phyloP scores from a whole-genome alignment of 2,113 vertebrate species.

The Columba janthina region DNA sequence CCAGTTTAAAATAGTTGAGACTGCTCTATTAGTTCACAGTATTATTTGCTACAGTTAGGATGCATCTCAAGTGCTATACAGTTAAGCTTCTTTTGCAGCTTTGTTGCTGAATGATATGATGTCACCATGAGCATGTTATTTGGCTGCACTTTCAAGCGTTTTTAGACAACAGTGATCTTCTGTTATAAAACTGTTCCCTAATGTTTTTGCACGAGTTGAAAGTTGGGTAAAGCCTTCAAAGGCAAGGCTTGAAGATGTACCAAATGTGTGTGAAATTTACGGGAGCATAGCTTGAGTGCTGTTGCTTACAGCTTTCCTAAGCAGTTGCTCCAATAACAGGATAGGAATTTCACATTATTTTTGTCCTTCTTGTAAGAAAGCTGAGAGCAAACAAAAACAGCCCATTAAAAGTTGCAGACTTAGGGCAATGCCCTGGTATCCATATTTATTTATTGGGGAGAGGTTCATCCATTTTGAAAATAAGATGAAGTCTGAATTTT shows the following conservation, averaged over 20 bases:
- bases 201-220: neutral
- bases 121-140: neutral
- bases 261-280: neutral
- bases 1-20: neutral
- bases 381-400: neutral
- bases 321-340: rapidly evolving
- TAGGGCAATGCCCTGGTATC: neutral
- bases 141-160: neutral
- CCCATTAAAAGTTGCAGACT: neutral
- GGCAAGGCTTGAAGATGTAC: neutral
- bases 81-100: neutral
- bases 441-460: neutral
- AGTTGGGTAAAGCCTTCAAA: neutral
- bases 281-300: neutral
- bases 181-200: neutral
- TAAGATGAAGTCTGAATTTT: neutral
- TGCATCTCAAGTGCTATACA: neutral
- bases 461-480: neutral
- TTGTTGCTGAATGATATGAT: neutral
- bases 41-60: neutral
- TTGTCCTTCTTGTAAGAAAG: neutral
- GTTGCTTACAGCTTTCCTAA: neutral
- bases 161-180: neutral
- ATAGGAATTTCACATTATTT: neutral
- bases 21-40: neutral